Evolutionary conservation across 2,113 vertebrate genomes (phyloP), one percentile per base, ranked within the genome.

Genomic region (Oncorhynchus clarkii): DNA sequence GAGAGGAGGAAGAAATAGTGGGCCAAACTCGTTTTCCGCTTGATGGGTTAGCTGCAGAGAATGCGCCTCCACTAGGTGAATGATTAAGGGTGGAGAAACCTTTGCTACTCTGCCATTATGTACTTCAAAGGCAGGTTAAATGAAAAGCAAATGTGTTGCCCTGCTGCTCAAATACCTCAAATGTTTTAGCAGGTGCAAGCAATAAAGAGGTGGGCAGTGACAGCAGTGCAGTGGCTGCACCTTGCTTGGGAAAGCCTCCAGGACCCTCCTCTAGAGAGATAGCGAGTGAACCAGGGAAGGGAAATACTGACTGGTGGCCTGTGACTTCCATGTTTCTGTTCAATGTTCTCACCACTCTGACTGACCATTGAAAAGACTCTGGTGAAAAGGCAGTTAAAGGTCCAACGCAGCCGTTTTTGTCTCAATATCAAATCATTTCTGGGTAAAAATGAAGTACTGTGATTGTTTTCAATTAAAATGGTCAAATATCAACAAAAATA

Each of bases 171-270:
- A 97, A 98, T 98, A 96, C 96, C 95, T 94, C 94, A 92, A 97
- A 97, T 99, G 97, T 99, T 99, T 98, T 97, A 99, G 97, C 97
- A 99, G 97, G 97, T 99, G 97, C 97, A 97, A 96, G 94, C 95
- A 97, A 97, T 97, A 96, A 98, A 96, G 94, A 93, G 93, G 95
- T 92, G 93, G 94, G 93, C 94, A 94, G 93, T 91, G 94, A 95
- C 94, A 88, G 95, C 92, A 14, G 22, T 27, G 86, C 90, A 89
- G 90, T 89, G 91, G 89, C 93, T 88, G 91, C 87, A 95, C 94
- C 94, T 95, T 93, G 90, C 92, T 88, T 77, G 76, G 84, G 88
- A 87, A 88, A 34, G 18, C 13, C 57, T 68, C 71, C 16, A 57
- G 14, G 74, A 81, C 82, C 81, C 66, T 49, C 65, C 66, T 51